phyloP scores from a whole-genome alignment of 2,113 vertebrate genomes.

The Equus przewalskii region DNA sequence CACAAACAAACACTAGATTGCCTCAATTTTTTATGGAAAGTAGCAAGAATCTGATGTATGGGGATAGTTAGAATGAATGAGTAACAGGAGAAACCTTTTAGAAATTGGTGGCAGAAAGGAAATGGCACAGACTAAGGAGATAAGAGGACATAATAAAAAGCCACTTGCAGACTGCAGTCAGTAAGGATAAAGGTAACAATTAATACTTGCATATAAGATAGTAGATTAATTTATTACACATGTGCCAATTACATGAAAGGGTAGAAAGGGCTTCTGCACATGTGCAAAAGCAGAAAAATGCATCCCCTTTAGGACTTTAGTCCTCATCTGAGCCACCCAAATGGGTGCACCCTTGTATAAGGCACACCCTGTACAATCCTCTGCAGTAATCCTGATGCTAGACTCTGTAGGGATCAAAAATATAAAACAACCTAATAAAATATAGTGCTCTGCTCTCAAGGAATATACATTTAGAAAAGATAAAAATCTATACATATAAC shows the following conservation, averaged over 20 bases:
- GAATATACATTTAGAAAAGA: not conserved
- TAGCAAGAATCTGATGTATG: slow-evolving; percentile 41
- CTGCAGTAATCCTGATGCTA: not conserved
- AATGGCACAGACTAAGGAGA: not conserved
- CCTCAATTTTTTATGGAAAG: not conserved
- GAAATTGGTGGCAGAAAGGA: slow-evolving; percentile 23
- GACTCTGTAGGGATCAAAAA: not conserved
- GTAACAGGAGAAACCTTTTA: not conserved
- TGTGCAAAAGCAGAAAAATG: not conserved
- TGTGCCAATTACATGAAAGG: not conserved
- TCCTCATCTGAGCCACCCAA: not conserved
- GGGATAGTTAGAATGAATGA: not conserved
- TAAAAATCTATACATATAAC: not conserved
- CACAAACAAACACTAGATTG: slow-evolving; percentile 32
- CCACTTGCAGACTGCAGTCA: not conserved
- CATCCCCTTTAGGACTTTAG: not conserved
- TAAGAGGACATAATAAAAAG: not conserved
- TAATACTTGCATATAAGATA: not conserved
- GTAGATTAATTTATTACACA: not conserved
- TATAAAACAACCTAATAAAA: slow-evolving; percentile 13
- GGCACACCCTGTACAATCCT: not conserved
- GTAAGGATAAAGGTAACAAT: not conserved
- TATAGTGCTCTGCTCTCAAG: not conserved
- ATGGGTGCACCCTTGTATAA: not conserved
- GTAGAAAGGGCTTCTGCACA: not conserved